Conservation (phyloP, 2,888 invertebrate genomes). For the Tupiocoris notatus region DNA sequence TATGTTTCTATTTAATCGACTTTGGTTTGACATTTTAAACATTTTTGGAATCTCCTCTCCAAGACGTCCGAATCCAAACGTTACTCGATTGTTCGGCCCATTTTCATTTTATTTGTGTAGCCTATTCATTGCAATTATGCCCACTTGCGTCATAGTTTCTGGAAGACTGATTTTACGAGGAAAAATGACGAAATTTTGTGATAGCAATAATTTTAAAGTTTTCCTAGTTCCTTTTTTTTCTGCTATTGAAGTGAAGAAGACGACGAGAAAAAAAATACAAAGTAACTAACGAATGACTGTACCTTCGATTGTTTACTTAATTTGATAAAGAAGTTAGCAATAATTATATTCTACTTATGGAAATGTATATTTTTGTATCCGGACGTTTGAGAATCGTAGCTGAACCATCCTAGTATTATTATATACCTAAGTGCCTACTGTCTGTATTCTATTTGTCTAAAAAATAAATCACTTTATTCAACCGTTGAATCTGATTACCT, state of each 20-base stretch:
- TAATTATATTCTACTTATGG: conserved; percentile 3
- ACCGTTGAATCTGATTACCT: neutral
- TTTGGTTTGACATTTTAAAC: neutral
- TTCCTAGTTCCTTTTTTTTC: conserved; percentile 27
- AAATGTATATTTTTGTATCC: conserved; percentile 35
- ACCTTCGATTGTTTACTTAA: conserved; percentile 13
- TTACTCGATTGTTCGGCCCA: neutral
- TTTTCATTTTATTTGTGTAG: neutral
- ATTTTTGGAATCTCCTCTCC: conserved; percentile 3
- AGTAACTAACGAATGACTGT: conserved; percentile 1
- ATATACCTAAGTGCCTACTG: neutral
- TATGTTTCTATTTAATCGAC: neutral
- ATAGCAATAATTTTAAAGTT: conserved; percentile 9
- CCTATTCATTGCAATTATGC: neutral
- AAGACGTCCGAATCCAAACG: neutral
- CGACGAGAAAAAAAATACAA: neutral
- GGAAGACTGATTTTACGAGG: conserved; percentile 23
- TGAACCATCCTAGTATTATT: neutral
- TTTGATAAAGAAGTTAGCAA: conserved; percentile 16
- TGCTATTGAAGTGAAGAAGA: neutral
- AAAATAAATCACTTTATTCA: neutral
- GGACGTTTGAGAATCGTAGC: neutral
- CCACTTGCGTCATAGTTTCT: neutral
- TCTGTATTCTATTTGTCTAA: neutral
- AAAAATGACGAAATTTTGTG: conserved; percentile 33